These are phyloP conservation scores for Etheostoma perlongum DNA, from an alignment of 2,797 vertebrate species.

Conservation along the genomic window DNA sequence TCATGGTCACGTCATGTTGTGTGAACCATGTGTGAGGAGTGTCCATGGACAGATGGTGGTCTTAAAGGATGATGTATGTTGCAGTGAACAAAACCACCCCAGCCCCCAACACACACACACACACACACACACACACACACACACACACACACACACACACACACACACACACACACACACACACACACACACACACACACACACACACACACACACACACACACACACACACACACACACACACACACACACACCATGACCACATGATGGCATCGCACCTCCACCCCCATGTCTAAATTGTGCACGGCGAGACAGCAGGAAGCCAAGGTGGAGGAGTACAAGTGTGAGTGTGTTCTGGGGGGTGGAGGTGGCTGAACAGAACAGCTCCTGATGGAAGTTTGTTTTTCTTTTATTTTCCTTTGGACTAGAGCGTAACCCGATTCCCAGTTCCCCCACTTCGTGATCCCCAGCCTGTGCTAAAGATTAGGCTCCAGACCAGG, in stretches of 20 bases:
- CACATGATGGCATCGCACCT: conserved; percentile 17
- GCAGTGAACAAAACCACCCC: conserved; percentile 26
- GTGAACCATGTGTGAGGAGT: conserved; percentile 22
- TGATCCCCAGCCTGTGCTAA: conserved; percentile 48
- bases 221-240: not conserved
- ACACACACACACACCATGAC: not conserved
- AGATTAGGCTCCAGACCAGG: conserved; percentile 57
- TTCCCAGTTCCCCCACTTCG: conserved; percentile 39
- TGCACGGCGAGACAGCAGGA: conserved; percentile 78
- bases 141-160: too few species aligned
- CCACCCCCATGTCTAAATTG: conserved; percentile 58
- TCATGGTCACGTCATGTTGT: conserved; percentile 16
- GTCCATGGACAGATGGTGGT: conserved; percentile 22
- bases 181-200: too few species aligned
- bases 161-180: too few species aligned
- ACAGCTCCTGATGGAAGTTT: conserved; percentile 69
- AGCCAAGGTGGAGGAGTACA: conserved; percentile 62
- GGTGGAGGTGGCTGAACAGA: conserved; percentile 31
- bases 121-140: too few species aligned
- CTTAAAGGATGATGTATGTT: conserved; percentile 52
- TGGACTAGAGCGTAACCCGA: conserved; percentile 63
- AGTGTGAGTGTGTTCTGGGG: conserved; percentile 8
- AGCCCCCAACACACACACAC: conserved; percentile 12
- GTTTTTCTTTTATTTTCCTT: conserved; percentile 77
- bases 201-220: not conserved